Conservation (phyloP, 2,113 vertebrate genomes). For the Anas platyrhynchos region DNA sequence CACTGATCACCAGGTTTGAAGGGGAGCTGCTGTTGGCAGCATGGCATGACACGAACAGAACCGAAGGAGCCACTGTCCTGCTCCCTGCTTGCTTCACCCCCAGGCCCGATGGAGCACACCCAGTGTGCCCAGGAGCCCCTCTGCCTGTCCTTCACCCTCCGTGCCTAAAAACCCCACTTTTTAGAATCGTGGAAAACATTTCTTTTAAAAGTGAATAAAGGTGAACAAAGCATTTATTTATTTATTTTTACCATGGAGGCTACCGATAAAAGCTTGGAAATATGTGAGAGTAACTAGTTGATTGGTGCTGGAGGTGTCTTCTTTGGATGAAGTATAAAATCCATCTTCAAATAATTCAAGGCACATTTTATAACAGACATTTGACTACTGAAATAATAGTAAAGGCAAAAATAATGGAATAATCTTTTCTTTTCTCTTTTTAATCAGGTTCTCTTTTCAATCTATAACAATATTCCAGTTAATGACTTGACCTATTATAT, state of each 20-base stretch:
- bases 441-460: neutral
- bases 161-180: neutral
- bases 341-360: constrained; percentile 5
- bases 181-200: neutral
- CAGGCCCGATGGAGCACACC: neutral
- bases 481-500: constrained; percentile 46
- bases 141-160: too few species aligned
- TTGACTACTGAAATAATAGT: constrained; percentile 24
- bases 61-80: neutral
- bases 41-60: neutral
- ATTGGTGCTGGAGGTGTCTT: neutral
- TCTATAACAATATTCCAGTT: constrained; percentile 33
- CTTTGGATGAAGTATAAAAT: constrained; percentile 2
- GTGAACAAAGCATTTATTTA: accelerated
- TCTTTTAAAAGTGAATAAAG: constrained; percentile 3
- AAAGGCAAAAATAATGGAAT: constrained; percentile 40
- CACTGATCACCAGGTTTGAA: neutral
- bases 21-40: neutral
- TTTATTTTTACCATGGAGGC: neutral
- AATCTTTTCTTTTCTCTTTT: neutral
- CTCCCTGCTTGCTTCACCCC: neutral
- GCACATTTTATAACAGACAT: constrained; percentile 7
- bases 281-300: neutral
- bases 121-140: neutral
- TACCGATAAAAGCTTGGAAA: neutral